Evolutionary conservation across 1,140 invertebrate species (phyloP).

Genomic region (Papilio helenus): DNA sequence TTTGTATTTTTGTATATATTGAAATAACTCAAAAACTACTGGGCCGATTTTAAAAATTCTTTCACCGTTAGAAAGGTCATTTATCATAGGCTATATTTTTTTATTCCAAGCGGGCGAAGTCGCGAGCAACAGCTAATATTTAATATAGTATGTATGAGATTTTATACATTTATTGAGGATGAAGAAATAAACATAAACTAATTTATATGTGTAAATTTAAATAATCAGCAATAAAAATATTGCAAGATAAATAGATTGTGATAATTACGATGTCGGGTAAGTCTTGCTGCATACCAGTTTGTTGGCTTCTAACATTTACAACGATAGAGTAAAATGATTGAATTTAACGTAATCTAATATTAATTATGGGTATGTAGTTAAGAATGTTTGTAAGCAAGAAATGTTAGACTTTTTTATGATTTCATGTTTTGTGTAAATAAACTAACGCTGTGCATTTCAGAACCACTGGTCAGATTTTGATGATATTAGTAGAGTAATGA

Average conservation of each 20-base stretch:
- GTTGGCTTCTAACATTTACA: background rate
- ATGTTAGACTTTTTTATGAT: background rate
- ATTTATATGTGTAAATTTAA: background rate
- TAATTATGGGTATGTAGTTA: background rate
- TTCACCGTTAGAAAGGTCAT: no score
- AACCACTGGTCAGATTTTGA: background rate
- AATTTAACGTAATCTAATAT: conserved; percentile 10
- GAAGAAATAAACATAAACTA: background rate
- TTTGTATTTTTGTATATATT: no score
- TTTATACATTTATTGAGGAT: background rate
- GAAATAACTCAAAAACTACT: no score
- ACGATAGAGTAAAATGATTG: background rate
- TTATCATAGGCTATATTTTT: no score
- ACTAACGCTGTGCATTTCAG: background rate
- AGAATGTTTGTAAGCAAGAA: background rate
- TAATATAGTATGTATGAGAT: background rate
- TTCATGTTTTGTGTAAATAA: background rate
- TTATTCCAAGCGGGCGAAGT: no score
- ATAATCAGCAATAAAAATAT: conserved; percentile 8
- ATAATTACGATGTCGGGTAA: background rate
- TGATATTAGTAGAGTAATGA: no score
- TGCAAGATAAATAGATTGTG: conserved; percentile 13
- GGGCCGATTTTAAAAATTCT: no score
- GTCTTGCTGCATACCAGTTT: conserved; percentile 20
- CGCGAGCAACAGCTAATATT: no score